Evolutionary conservation across 1,140 invertebrate species (phyloP).

Genomic region (Procambarus clarkii): DNA sequence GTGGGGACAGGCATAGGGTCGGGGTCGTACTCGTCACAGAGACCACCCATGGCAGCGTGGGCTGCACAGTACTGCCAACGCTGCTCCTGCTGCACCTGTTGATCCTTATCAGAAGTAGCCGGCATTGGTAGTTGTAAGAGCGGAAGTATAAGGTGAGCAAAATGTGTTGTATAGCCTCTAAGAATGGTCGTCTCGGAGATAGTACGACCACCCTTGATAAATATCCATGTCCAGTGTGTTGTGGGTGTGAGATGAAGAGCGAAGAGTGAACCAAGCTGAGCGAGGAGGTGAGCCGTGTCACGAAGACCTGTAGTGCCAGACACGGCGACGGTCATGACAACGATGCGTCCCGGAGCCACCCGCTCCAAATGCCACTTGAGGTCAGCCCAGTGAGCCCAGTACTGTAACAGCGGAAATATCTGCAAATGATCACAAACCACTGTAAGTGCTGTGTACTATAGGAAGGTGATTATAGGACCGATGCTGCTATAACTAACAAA

Average conservation of each 20-base stretch:
- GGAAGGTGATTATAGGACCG: neutral
- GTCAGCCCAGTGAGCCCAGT: constrained; percentile 63
- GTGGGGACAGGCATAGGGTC: constrained; percentile 47
- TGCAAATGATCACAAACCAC: constrained; percentile 2
- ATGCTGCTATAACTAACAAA: neutral
- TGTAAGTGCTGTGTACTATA: neutral
- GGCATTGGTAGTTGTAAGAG: constrained; percentile 19
- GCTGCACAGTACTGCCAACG: constrained; percentile 51
- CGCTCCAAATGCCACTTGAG: constrained; percentile 61
- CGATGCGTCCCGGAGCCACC: constrained; percentile 47
- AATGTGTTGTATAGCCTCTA: neutral
- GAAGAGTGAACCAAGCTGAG: constrained; percentile 53
- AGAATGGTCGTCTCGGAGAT: constrained; percentile 60
- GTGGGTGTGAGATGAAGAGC: constrained; percentile 49
- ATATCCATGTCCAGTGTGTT: constrained; percentile 70
- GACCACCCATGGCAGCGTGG: constrained; percentile 59
- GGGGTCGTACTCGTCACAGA: constrained; percentile 46
- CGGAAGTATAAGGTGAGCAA: constrained; percentile 27
- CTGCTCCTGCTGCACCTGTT: neutral
- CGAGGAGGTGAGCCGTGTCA: constrained; percentile 24
- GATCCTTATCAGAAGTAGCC: neutral
- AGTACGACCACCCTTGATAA: constrained; percentile 70
- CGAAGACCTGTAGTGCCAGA: constrained; percentile 62
- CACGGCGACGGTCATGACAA: constrained; percentile 47
- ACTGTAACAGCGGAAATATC: constrained; percentile 56